Evolutionary conservation across 2,113 vertebrate genomes (phyloP).

Genomic region (Alouatta palliata): DNA sequence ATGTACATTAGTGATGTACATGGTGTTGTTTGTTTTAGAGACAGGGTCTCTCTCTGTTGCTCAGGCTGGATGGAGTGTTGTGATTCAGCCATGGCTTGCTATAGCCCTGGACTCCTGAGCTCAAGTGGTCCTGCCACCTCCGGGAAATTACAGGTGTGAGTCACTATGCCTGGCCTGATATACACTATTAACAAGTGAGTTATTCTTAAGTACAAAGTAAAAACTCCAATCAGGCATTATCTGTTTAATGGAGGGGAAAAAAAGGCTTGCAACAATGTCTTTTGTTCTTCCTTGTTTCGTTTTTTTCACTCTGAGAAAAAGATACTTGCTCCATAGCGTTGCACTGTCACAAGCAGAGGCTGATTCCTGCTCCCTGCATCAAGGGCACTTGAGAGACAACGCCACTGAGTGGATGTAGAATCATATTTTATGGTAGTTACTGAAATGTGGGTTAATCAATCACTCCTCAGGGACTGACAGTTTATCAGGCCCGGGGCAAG

Average conservation of each 20-base stretch:
- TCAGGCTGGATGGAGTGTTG: no score
- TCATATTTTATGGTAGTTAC: not conserved
- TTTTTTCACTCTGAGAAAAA: conserved; percentile 28
- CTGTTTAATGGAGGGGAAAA: not conserved
- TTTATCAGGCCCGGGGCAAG: conserved; percentile 1
- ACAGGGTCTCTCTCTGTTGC: no score
- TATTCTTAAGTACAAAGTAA: conserved; percentile 22
- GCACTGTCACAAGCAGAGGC: not conserved
- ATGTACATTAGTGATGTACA: not conserved
- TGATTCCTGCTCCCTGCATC: not conserved
- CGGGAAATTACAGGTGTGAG: no score
- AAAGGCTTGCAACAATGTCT: not conserved
- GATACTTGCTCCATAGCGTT: not conserved
- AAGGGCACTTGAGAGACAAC: not conserved
- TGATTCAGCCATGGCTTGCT: no score
- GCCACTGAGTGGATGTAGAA: not conserved
- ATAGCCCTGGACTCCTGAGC: no score
- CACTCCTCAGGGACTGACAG: not conserved
- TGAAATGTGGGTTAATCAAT: not conserved
- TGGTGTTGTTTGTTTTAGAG: no score
- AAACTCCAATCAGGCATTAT: not conserved
- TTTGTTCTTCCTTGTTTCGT: conserved; percentile 28
- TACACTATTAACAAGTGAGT: conserved; percentile 9
- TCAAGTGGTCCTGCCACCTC: no score
- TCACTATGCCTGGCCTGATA: no score